Evolutionary conservation across 2,888 invertebrate genomes (phyloP).

Genomic region (Frankliniella intonsa): DNA sequence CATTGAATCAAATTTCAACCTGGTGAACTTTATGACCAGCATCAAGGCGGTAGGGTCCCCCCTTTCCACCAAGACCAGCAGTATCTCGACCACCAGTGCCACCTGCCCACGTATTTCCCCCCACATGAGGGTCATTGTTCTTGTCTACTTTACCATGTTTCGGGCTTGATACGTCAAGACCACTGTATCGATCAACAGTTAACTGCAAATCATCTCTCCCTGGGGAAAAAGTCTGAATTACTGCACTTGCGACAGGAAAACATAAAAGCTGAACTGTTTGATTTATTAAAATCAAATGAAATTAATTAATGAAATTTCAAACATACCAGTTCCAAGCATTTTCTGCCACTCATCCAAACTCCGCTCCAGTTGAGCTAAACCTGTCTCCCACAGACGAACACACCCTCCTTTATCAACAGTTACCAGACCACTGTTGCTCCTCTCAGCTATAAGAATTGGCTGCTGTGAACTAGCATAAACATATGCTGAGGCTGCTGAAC

Average conservation of each 20-base stretch:
- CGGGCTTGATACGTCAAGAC: conserved; percentile 66
- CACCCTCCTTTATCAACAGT: conserved; percentile 56
- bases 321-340: conserved; percentile 41
- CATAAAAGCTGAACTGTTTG: not conserved
- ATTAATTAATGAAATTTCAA: not conserved
- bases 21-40: conserved; percentile 92
- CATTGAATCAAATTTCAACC: conserved; percentile 45
- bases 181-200: conserved; percentile 65
- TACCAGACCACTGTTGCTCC: conserved; percentile 49
- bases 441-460: not conserved
- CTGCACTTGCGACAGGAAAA: not conserved
- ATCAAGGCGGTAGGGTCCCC: conserved; percentile 91
- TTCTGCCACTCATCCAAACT: conserved; percentile 50
- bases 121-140: conserved; percentile 87
- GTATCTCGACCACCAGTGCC: conserved; percentile 89
- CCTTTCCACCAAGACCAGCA: conserved; percentile 92
- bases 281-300: not conserved
- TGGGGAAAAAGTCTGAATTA: conserved; percentile 29
- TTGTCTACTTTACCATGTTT: conserved; percentile 92
- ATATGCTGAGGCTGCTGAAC: not conserved
- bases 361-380: conserved; percentile 46
- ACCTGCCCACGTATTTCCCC: conserved; percentile 96
- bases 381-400: conserved; percentile 54
- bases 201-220: conserved; percentile 61
- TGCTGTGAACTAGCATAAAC: not conserved